Percentiles rank a stretch among this genome's conserved stretches.
Evolutionary conservation across 2,113 vertebrate species (phyloP).

Genomic region (Marmota monax): DNA sequence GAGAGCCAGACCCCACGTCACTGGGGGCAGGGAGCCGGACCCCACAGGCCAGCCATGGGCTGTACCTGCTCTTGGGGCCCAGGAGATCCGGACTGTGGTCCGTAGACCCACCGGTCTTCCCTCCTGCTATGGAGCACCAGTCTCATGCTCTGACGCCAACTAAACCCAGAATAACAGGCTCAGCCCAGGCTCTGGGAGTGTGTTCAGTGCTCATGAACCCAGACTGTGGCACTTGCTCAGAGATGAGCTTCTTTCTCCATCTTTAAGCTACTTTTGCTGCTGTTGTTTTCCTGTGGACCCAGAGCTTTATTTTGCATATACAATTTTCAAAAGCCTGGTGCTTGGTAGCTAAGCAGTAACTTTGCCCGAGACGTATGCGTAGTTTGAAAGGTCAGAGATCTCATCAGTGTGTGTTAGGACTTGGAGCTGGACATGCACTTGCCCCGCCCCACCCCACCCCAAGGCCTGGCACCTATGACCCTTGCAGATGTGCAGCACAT

Average conservation of each 20-base stretch:
- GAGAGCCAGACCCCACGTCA: too few species aligned
- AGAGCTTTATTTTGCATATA: not conserved
- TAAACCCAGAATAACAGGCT: not conserved
- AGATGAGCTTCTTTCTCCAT: not conserved
- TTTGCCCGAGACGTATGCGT: not conserved
- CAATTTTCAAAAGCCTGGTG: not conserved
- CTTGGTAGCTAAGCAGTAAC: not conserved
- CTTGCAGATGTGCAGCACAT: fast-evolving
- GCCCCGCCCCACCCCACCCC: not conserved
- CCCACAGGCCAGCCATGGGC: too few species aligned
- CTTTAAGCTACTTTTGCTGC: not conserved
- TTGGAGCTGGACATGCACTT: not conserved
- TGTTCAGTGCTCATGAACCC: not conserved
- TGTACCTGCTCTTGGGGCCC: too few species aligned
- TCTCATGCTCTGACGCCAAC: not conserved
- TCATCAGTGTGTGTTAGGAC: not conserved
- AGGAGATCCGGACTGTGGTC: too few species aligned
- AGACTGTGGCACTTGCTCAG: not conserved
- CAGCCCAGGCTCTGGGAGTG: not conserved
- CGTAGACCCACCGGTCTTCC: too few species aligned
- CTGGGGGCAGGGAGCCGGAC: too few species aligned
- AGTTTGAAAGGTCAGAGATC: not conserved
- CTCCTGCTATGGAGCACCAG: too few species aligned
- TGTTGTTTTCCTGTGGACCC: not conserved
- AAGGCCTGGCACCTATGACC: not conserved